Evolutionary conservation across 2,797 vertebrate genomes (phyloP), one percentile per base, ranked within the genome.

Genomic region (Antrozous pallidus): DNA sequence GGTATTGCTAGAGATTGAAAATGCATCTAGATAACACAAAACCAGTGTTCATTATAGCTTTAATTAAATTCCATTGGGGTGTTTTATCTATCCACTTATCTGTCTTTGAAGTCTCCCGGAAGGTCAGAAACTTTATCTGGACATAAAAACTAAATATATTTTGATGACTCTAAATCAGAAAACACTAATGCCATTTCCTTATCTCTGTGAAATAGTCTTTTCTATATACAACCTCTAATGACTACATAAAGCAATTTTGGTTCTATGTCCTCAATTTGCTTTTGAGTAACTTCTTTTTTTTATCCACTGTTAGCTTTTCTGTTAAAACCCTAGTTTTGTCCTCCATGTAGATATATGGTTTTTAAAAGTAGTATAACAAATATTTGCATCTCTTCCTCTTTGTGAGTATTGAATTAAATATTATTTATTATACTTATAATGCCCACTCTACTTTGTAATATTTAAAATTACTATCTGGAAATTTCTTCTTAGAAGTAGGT

Each of bases 61-160:
- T 97, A 97, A 97, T 97, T 97, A 97, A 96, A 97, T 97, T 97
- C 71, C 51, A 40, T 56, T 88, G 65, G 54, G 75, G 65, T 88
- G 70, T 74, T 94, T 97, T 96, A 96, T 97, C 96, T 95, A 70
- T 6, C 38, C n/a, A 65, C 63, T 96, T 96, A 96, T 94, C 96
- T 97, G 90, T 92, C 92, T 97, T 96, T 96, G 88, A 71, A 96
- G 78, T 91, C 84, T 87, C 31, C 84, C 36, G 0, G 85, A 94
- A 97, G 90, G 94, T 96, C 95, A 95, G 71, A 95, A 96, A 92
- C 90, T 96, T 96, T 95, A 96, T 97, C 94, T 95, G 80, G 77
- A 73, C 85, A 96, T 97, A 96, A 96, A 96, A 97, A 85, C 86
- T 69, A 92, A 95, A 95, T 71, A 97, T 95, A 95, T 81, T 97